These are phyloP conservation scores for Mola mola DNA, from an alignment of 2,113 vertebrate genomes.

Conservation along the genomic window DNA sequence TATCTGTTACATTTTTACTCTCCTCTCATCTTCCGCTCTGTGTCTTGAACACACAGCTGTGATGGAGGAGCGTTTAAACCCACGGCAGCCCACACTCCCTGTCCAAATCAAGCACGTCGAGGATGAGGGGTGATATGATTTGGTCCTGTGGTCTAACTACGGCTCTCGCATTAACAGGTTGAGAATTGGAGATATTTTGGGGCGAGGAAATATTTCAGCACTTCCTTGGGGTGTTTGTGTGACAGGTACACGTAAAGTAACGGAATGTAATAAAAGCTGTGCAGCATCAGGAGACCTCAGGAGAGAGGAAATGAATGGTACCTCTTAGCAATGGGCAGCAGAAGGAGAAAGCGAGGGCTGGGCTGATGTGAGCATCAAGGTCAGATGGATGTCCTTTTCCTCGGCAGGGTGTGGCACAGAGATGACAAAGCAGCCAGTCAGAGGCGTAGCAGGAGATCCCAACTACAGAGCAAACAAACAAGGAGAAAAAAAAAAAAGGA, in stretches of 20 bases:
- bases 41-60: conserved; percentile 7
- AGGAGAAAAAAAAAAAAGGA: neutral
- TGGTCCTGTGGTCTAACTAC: conserved; percentile 18
- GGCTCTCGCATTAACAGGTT: conserved; percentile 12
- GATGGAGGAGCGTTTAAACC: conserved; percentile 5
- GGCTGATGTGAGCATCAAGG: conserved; percentile 69
- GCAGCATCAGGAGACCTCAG: conserved; percentile 12
- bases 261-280: conserved; percentile 25
- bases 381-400: conserved; percentile 74
- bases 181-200: no score
- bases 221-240: conserved; percentile 11
- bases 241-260: conserved; percentile 3
- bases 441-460: conserved; percentile 69
- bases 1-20: conserved; percentile 42
- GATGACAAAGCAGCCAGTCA: conserved; percentile 76
- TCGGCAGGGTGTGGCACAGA: conserved; percentile 74
- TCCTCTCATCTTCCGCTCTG: conserved; percentile 26
- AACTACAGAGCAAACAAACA: conserved; percentile 41
- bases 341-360: conserved; percentile 26
- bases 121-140: conserved; percentile 4
- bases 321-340: conserved; percentile 30
- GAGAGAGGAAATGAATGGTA: conserved; percentile 36
- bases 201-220: conserved; percentile 9
- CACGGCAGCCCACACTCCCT: neutral
- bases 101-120: conserved; percentile 9